These are phyloP conservation scores for Dallia pectoralis DNA, from an alignment of 2,797 vertebrate species.

Conservation along the genomic window DNA sequence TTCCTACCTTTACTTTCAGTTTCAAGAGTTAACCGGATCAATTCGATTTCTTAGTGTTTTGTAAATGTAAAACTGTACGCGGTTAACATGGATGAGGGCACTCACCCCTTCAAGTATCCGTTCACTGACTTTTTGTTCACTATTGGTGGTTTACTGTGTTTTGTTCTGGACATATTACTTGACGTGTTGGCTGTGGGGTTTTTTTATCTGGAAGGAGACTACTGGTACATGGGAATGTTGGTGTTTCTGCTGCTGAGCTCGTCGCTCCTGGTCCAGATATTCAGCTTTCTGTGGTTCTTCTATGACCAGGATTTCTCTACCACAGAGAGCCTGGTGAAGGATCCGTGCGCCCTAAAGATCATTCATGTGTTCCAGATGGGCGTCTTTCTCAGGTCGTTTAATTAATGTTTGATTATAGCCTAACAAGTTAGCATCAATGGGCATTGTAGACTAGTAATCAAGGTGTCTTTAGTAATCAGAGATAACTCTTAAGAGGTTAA, in stretches of 20 bases:
- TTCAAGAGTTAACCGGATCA: not conserved
- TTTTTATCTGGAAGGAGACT: slow-evolving; percentile 55
- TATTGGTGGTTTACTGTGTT: slow-evolving; percentile 23
- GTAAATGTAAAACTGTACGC: not conserved
- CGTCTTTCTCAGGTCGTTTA: slow-evolving; percentile 64
- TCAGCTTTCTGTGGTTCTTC: slow-evolving; percentile 71
- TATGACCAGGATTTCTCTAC: not conserved
- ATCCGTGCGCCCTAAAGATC: not conserved
- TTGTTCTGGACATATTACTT: slow-evolving; percentile 54
- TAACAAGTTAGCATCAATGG: too few species aligned
- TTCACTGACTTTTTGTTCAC: slow-evolving; percentile 37
- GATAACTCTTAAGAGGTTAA: too few species aligned
- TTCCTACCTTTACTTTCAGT: not conserved
- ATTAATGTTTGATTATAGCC: not conserved
- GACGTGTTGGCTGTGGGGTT: slow-evolving; percentile 41
- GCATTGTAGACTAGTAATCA: too few species aligned
- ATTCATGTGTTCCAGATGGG: slow-evolving; percentile 70
- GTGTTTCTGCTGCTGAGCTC: slow-evolving; percentile 63
- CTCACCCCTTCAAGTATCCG: slow-evolving; percentile 25
- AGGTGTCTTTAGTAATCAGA: too few species aligned
- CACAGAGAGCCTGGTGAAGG: slow-evolving; percentile 31
- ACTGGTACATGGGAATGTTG: slow-evolving; percentile 48
- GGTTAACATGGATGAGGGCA: not conserved
- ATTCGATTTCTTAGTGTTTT: not conserved
- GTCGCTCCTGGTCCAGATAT: slow-evolving; percentile 60